Evolutionary conservation across 23 tunicate genomes (phyloP), one percentile per base, ranked within the genome.

Genomic region (Clavelina lepadiformis): DNA sequence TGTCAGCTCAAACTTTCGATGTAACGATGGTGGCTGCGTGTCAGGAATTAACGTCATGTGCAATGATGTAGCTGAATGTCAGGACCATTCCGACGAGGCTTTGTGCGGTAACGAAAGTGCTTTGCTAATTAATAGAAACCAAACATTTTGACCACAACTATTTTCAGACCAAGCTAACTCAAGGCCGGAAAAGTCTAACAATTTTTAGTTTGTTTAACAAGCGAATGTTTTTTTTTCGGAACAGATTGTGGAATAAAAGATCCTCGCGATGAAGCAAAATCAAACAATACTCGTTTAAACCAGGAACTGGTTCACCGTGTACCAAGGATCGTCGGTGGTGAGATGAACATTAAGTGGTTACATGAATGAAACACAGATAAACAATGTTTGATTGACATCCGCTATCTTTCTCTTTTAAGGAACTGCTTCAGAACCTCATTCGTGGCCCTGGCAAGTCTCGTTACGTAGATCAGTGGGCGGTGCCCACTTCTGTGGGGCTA

Each of bases 401-500:
- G n/a, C n/a, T n/a, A n/a, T n/a, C n/a, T n/a, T n/a, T n/a, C 6
- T 60, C 6, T 29, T 60, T 63, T 26, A 45, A 41, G 78, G 78
- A 2, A 19, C 27, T 22, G 67, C 36, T 5, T 54, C 78, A 25
- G 35, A 15, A 6, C 34, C 45, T 24, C 71, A 38, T 25, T 46
- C 63, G 13, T 72, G 78, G 78, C 78, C 78, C 20, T 72, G 78
- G 78, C 78, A 72, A 37, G 78, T 61, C 7, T 72, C 78, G 8
- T 32, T 72, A 19, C 20, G 35, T 13, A 72, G 5, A 18, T 22
- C n/a, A 33, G 24, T 6, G 22, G 18, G 54, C 22, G 33, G 70
- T 3, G 55, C 27, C 6, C 78, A 72, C 25, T 72, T 72, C 31
- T 72, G 78, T 35, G 78, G 78, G 22, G 78, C 71, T 15, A 25